A percentile compares a stretch with the other conserved stretches of the same genome.
Conservation (phyloP, 2,113 vertebrate species). For the Cranoglanis bouderius region DNA sequence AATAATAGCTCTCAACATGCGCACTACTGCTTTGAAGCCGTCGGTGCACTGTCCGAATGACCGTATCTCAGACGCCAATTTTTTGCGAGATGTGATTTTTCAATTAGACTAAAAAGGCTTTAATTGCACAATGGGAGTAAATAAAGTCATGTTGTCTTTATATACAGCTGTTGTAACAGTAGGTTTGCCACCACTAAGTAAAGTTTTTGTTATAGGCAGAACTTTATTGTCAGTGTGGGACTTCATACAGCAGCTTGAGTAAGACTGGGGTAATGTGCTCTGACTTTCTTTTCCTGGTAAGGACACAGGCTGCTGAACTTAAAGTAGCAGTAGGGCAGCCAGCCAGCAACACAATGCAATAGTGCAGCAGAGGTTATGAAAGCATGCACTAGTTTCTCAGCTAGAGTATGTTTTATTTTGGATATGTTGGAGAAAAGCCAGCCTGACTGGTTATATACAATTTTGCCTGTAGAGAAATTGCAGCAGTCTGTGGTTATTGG, state of each 20-base stretch:
- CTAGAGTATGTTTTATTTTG: background rate
- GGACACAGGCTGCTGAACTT: background rate
- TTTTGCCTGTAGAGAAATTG: background rate
- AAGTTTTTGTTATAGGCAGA: background rate
- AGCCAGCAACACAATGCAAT: background rate
- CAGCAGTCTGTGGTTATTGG: background rate
- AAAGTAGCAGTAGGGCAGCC: background rate
- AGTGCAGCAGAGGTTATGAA: background rate
- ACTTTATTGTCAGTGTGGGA: slow-evolving; percentile 7
- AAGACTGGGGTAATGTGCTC: background rate
- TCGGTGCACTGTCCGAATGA: background rate
- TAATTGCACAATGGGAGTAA: background rate
- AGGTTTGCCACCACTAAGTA: background rate
- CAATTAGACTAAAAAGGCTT: background rate
- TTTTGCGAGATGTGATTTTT: background rate
- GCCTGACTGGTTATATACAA: background rate
- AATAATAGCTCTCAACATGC: background rate
- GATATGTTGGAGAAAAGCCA: too few species aligned
- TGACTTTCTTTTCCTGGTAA: background rate
- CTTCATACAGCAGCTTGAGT: background rate
- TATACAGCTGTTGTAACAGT: background rate
- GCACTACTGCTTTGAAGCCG: background rate
- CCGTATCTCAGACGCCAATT: background rate
- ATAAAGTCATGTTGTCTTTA: background rate
- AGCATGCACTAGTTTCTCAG: background rate